These are phyloP conservation scores for Nestor notabilis DNA, from an alignment of 2,113 vertebrate species.

Conservation along the genomic window DNA sequence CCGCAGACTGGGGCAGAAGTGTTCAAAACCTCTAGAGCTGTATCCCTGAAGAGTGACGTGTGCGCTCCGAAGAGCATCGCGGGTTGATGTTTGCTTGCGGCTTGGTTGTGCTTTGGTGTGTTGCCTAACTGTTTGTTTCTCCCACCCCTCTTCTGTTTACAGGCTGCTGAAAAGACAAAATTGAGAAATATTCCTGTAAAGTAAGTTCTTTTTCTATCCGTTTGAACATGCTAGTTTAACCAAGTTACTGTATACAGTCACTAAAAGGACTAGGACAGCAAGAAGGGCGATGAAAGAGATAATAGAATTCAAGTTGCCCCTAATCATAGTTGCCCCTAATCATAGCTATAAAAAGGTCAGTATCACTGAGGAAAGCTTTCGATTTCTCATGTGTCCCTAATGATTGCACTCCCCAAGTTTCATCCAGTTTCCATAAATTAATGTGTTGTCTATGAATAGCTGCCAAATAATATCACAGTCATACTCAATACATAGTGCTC, in stretches of 20 bases:
- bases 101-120: constrained; percentile 15
- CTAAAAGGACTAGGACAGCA: neutral
- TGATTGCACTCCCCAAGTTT: constrained; percentile 48
- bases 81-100: neutral
- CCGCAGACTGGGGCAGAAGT: neutral
- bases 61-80: neutral
- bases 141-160: constrained; percentile 74
- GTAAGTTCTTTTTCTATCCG: constrained; percentile 81
- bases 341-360: neutral
- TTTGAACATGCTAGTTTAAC: constrained; percentile 48
- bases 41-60: neutral
- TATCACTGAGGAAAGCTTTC: constrained; percentile 20
- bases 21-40: neutral
- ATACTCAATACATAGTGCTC: constrained; percentile 50
- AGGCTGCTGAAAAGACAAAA: constrained; percentile 93
- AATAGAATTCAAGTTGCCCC: constrained; percentile 32
- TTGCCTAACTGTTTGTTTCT: constrained; percentile 63
- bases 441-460: constrained; percentile 61
- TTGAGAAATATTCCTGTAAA: constrained; percentile 86
- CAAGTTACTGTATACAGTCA: neutral
- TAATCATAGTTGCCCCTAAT: constrained; percentile 45
- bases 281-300: neutral
- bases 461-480: constrained; percentile 71
- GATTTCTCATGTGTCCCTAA: neutral
- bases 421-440: constrained; percentile 73